phyloP scores from a whole-genome alignment of 1,140 invertebrate species.

The Cardiocondyla obscurior region DNA sequence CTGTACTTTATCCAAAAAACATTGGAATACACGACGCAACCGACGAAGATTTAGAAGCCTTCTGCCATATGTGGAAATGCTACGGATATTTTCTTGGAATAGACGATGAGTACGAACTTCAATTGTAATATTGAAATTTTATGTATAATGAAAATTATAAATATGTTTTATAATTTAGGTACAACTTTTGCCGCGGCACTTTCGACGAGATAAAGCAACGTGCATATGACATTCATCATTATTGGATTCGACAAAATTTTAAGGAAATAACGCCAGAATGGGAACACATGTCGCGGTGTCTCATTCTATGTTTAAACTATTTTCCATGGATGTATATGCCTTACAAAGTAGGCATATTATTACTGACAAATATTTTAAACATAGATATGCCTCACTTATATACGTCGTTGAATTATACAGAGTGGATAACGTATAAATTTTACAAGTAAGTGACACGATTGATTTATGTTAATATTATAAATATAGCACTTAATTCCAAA shows the following conservation, averaged over 20 bases:
- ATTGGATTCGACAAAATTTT: conserved; percentile 76
- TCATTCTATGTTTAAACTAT: not conserved
- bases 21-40: conserved; percentile 85
- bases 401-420: conserved; percentile 67
- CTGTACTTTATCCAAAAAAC: conserved; percentile 85
- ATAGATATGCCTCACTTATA: conserved; percentile 71
- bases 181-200: too few relatives aligned
- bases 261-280: conserved; percentile 74
- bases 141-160: too few relatives aligned
- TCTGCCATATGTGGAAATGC: too few relatives aligned
- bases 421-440: conserved; percentile 53
- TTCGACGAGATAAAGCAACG: conserved; percentile 78
- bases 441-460: too few relatives aligned
- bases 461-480: too few relatives aligned
- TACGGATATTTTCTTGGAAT: conserved; percentile 91
- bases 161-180: not conserved
- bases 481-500: too few relatives aligned
- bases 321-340: not conserved
- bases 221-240: conserved; percentile 77
- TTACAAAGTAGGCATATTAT: not conserved
- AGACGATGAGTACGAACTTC: conserved; percentile 85
- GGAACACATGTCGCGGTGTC: conserved; percentile 81
- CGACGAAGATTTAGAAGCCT: conserved; percentile 87
- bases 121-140: not conserved
- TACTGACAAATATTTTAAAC: not conserved